These are phyloP conservation scores for Nephotettix cincticeps DNA, from an alignment of 1,140 invertebrate species.

Conservation along the genomic window DNA sequence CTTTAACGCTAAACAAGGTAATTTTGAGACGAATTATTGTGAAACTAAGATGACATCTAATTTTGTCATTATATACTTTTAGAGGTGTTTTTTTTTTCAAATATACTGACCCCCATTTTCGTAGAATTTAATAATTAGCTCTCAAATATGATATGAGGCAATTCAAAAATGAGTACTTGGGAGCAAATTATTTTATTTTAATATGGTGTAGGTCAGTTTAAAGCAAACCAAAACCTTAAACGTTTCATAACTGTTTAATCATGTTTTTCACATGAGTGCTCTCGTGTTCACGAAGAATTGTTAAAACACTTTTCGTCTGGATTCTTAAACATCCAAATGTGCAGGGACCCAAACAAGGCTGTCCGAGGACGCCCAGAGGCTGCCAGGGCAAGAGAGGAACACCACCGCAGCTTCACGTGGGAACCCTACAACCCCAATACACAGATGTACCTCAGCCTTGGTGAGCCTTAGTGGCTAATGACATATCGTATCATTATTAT, in stretches of 20 bases:
- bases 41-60: background rate
- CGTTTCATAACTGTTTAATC: background rate
- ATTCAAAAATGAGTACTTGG: background rate
- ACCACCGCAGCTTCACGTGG: conserved; percentile 51
- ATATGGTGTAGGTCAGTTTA: too few species aligned
- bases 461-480: too few species aligned
- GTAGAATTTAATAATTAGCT: background rate
- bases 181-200: background rate
- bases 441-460: conserved; percentile 72
- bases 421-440: conserved; percentile 71
- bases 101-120: background rate
- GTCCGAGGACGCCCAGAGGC: background rate
- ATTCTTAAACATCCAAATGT: background rate
- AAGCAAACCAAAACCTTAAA: too few species aligned
- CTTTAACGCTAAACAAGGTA: background rate
- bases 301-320: background rate
- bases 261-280: background rate
- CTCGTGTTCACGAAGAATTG: background rate
- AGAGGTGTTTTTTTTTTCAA: background rate
- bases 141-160: background rate
- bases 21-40: background rate
- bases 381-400: background rate
- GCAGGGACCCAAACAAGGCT: background rate
- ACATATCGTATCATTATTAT: too few species aligned
- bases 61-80: background rate